Percentiles rank a stretch among this genome's conserved stretches.
phyloP scores from a whole-genome alignment of 2,113 vertebrate species.

The Brienomyrus longianalis region DNA sequence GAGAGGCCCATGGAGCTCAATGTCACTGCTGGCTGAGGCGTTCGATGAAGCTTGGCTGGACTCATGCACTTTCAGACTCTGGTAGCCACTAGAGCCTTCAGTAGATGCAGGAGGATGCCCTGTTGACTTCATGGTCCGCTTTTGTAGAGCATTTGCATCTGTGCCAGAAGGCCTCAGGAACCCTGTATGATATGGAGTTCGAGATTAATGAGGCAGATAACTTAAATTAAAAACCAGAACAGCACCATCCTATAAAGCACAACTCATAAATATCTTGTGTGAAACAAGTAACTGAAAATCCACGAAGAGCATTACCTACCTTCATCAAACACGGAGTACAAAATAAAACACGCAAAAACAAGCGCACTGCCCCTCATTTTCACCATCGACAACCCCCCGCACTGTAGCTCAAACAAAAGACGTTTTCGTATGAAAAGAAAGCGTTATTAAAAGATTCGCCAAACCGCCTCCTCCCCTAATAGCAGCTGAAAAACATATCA shows the following conservation, averaged over 20 bases:
- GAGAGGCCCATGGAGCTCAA: too few relatives aligned
- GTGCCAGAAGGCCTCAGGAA: not conserved
- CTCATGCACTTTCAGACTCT: not conserved
- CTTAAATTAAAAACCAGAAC: too few relatives aligned
- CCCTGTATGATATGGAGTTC: not conserved
- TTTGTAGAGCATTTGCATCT: not conserved
- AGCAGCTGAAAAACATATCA: not conserved
- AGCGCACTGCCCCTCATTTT: not conserved
- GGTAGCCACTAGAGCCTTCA: not conserved
- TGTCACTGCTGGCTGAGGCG: too few relatives aligned
- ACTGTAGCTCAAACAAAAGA: too few relatives aligned
- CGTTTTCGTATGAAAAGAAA: too few relatives aligned
- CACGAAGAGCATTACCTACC: not conserved
- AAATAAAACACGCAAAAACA: not conserved
- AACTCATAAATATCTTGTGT: too few relatives aligned
- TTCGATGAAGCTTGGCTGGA: not conserved
- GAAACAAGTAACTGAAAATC: not conserved
- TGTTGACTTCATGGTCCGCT: not conserved
- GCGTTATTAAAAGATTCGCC: too few relatives aligned
- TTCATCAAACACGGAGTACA: not conserved
- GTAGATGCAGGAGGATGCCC: too few relatives aligned
- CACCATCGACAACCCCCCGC: not conserved
- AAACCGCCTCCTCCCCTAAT: not conserved
- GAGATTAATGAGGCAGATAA: not conserved
- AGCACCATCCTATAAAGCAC: not conserved